These are phyloP conservation scores for Trachops cirrhosus DNA, from an alignment of 2,797 vertebrate genomes.

Conservation along the genomic window DNA sequence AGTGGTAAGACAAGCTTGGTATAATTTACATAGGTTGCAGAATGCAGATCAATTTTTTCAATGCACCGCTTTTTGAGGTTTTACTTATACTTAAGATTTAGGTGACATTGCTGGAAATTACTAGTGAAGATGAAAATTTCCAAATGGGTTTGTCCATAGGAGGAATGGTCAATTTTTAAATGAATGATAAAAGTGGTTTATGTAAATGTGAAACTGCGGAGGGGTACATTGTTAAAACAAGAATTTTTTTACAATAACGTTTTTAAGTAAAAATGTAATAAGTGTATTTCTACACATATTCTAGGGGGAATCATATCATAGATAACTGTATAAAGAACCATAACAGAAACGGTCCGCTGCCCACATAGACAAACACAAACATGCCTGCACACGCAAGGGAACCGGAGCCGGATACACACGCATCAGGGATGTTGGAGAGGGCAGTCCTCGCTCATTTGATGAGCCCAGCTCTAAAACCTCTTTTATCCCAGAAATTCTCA, in stretches of 20 bases:
- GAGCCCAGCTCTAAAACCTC: background rate
- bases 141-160: background rate
- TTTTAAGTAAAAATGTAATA: background rate
- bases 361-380: background rate
- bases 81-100: background rate
- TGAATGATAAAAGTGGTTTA: background rate
- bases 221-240: background rate
- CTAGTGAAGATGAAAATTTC: background rate
- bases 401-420: background rate
- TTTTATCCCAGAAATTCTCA: background rate
- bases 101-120: background rate
- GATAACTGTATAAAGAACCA: background rate
- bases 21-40: background rate
- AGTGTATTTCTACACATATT: background rate
- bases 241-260: background rate
- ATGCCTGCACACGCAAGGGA: background rate
- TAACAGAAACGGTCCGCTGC: background rate
- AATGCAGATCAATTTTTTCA: background rate
- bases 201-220: background rate
- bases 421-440: background rate
- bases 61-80: background rate
- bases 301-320: background rate
- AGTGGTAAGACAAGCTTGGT: background rate
- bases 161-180: background rate
- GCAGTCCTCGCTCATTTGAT: background rate